Percentiles rank a stretch among this genome's conserved stretches.
phyloP scores from a whole-genome alignment of 37 sponge, comb jelly and placozoan genomes.

The Ianthella basta region DNA sequence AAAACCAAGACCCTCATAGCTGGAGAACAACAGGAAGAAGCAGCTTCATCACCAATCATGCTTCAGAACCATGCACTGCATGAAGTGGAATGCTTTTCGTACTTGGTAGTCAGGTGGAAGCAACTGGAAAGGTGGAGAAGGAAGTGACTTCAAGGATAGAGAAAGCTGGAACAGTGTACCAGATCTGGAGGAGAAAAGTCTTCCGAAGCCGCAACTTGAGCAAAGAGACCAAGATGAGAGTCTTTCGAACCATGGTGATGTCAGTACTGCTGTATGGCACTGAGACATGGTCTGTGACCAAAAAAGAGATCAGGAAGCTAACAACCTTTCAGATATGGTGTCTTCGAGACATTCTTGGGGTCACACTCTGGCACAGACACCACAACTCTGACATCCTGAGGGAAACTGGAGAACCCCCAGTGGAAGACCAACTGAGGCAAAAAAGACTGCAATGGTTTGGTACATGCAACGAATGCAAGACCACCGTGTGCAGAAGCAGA shows the following conservation, averaged over 20 bases:
- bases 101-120: background rate
- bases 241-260: constrained; percentile 7
- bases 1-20: background rate
- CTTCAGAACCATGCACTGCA: background rate
- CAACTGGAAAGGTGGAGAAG: background rate
- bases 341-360: no score
- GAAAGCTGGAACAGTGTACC: constrained; percentile 21
- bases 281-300: constrained; percentile 14
- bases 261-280: background rate
- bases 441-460: no score
- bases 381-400: no score
- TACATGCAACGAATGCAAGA: no score
- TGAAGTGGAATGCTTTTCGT: background rate
- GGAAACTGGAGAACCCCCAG: no score
- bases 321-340: no score
- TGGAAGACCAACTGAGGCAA: no score
- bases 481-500: no score
- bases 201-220: background rate
- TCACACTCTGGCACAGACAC: no score
- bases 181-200: constrained; percentile 7
- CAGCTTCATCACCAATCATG: background rate
- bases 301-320: no score
- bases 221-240: constrained; percentile 3
- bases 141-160: background rate
- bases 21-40: constrained; percentile 6